These are phyloP conservation scores for Emydura subglobosa DNA, from an alignment of 2,113 vertebrate genomes.

Conservation along the genomic window DNA sequence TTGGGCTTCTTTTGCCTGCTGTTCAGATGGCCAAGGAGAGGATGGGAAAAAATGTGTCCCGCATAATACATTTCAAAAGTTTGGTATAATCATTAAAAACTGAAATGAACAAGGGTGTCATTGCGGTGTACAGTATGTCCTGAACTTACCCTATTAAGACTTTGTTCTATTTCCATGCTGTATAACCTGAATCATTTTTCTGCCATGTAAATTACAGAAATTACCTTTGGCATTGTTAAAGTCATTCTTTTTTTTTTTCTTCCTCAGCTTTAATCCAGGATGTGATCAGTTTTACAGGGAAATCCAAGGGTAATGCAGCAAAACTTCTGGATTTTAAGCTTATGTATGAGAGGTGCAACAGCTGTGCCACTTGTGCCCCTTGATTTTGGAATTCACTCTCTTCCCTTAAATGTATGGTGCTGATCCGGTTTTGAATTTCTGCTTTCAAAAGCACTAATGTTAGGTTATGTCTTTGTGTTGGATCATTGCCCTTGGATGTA, in stretches of 20 bases:
- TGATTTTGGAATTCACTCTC: rapidly evolving
- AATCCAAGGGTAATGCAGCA: background rate
- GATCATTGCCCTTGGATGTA: constrained; percentile 26
- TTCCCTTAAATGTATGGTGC: rapidly evolving
- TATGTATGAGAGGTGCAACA: background rate
- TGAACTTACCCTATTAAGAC: background rate
- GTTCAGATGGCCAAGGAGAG: background rate
- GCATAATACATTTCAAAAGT: constrained; percentile 12
- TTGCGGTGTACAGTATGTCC: background rate
- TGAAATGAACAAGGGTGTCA: constrained; percentile 9
- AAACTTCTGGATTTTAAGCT: background rate
- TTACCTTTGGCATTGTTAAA: background rate
- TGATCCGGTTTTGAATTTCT: background rate
- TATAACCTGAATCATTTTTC: background rate
- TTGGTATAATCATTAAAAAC: constrained; percentile 22
- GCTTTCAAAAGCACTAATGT: background rate
- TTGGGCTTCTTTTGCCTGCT: constrained; percentile 6
- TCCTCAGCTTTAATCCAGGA: background rate
- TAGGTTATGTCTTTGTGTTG: background rate
- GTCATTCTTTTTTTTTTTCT: rapidly evolving
- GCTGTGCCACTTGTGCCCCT: background rate
- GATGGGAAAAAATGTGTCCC: background rate
- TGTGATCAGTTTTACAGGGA: background rate
- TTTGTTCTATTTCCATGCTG: background rate
- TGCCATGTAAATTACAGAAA: background rate